Percentiles rank a stretch among this genome's conserved stretches.
These are phyloP conservation scores for Acipenser ruthenus DNA, from an alignment of 2,797 vertebrate species.

Conservation along the genomic window DNA sequence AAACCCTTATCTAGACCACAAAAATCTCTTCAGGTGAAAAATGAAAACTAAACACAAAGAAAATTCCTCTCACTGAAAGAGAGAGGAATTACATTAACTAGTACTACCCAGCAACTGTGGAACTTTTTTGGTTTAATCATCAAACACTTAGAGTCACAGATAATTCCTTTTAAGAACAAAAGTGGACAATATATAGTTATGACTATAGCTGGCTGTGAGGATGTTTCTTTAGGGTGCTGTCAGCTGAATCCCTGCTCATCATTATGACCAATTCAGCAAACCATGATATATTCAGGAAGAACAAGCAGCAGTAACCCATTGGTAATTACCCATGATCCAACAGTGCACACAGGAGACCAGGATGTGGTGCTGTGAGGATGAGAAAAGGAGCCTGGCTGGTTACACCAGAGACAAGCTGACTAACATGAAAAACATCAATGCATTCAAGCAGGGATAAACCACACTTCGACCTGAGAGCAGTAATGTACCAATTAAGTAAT, in stretches of 20 bases:
- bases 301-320: neutral
- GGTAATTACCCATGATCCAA: neutral
- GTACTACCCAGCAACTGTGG: too few species aligned
- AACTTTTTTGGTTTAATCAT: slow-evolving; percentile 34
- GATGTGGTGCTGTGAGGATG: neutral
- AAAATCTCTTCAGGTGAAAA: too few species aligned
- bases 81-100: too few species aligned
- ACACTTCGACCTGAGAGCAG: neutral
- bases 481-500: neutral
- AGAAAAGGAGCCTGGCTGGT: neutral
- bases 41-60: too few species aligned
- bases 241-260: too few species aligned
- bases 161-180: slow-evolving; percentile 49
- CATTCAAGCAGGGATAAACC: neutral
- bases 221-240: too few species aligned
- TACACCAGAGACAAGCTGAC: neutral
- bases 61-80: too few species aligned
- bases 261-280: too few species aligned
- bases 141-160: slow-evolving; percentile 40
- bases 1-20: too few species aligned
- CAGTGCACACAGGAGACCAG: neutral
- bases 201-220: slow-evolving; percentile 23
- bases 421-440: neutral
- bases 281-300: too few species aligned
- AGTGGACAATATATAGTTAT: slow-evolving; percentile 38